Conservation (phyloP, 64 coral and sea anemone species). For the Montipora cactus region DNA sequence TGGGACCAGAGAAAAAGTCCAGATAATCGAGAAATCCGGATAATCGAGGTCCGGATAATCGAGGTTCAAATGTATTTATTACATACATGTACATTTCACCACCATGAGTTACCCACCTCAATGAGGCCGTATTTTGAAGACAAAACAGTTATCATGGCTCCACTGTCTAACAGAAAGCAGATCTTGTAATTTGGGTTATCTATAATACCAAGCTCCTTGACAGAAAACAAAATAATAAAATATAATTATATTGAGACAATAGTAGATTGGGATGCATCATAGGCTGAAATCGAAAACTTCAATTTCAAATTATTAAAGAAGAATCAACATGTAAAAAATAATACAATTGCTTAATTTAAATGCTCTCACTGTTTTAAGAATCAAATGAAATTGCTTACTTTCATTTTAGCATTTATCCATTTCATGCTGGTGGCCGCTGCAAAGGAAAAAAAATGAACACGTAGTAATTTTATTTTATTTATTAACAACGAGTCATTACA, state of each 20-base stretch:
- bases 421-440: conserved; percentile 98
- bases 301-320: too few relatives aligned
- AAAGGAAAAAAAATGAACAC: neutral
- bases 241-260: too few relatives aligned
- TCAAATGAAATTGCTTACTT: conserved; percentile 49
- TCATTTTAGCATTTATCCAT: conserved; percentile 99
- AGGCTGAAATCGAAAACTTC: too few relatives aligned
- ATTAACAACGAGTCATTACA: neutral
- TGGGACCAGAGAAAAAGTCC: too few relatives aligned
- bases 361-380: neutral
- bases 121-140: conserved; percentile 96
- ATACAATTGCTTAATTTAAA: too few relatives aligned
- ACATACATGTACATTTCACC: too few relatives aligned
- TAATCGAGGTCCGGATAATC: too few relatives aligned
- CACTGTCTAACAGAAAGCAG: conserved; percentile 82
- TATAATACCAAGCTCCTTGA: conserved; percentile 83
- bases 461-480: neutral
- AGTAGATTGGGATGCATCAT: too few relatives aligned
- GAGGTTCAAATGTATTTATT: too few relatives aligned
- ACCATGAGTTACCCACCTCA: conserved; percentile 58
- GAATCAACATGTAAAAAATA: too few relatives aligned
- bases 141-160: conserved; percentile 96
- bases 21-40: too few relatives aligned
- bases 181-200: conserved; percentile 96
- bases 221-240: neutral